Base-by-base conservation (phyloP, 1,140 invertebrate genomes). In the Eufriesea mexicana region DNA sequence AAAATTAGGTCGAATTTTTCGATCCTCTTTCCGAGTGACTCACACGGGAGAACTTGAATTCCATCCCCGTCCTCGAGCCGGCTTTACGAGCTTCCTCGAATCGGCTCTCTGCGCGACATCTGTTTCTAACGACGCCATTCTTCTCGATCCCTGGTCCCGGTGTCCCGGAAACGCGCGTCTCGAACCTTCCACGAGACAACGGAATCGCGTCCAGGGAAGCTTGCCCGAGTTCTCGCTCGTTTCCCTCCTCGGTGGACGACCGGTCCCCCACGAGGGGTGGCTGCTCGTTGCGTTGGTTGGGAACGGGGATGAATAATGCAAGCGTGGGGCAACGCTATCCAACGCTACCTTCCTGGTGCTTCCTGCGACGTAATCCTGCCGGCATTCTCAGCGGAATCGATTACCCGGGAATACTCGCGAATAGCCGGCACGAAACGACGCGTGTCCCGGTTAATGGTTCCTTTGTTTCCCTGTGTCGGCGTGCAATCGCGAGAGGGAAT, bases 1-100 rank as follows among this genome's bases (percentile, higher is more conserved):
- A 47, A 66, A 86, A 71, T 82, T 85, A 35, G 84, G 85, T 85
- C 84, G 70, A 35, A 57, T 59, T 85, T 85, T 81, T 64, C 28
- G n/a, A 75, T 42, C 45, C 23, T 35, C 18, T 35, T 0, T 4
- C 20, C 18, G n/a, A 42, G 35, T 18, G 14, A 28, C 25, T n/a
- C n/a, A n/a, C 23, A 18, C n/a, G 4, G 9, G n/a, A 28, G 23
- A 16, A 45, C 51, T 73, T 47, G 45, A 67, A 71, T 71, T 57
- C 64, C 64, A n/a, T 70, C 68, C 8, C 61, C 71, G 66, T 71
- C 55, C 35, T 0, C 14, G 18, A 0, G 12, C 35, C 64, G 35
- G 49, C 14, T 86, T 76, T 82, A 82, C 72, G 59, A 82, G 54
- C 54, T 49, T 72, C 57, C 57, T 72, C 70, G 25, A n/a, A 23